These are phyloP conservation scores for Apeira syringaria DNA, from an alignment of 2,888 invertebrate genomes.

Conservation along the genomic window DNA sequence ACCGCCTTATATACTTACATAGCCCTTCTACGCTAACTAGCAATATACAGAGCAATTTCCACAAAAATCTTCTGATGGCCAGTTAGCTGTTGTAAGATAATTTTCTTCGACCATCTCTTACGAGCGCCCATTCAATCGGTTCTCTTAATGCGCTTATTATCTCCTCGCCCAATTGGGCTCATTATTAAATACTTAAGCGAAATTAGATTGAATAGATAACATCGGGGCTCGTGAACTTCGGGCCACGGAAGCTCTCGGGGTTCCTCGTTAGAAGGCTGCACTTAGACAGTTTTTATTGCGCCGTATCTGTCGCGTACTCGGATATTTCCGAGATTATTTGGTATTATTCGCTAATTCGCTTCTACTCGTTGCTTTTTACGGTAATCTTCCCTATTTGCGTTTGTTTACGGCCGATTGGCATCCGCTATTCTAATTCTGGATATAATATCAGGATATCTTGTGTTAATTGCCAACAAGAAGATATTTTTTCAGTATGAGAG, in stretches of 20 bases:
- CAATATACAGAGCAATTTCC: constrained; percentile 3
- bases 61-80: constrained; percentile 3
- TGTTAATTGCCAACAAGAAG: too few species aligned
- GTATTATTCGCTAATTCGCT: constrained; percentile 46
- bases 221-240: constrained; percentile 13
- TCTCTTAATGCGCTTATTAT: constrained; percentile 26
- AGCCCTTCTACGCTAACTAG: not conserved
- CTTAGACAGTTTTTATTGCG: constrained; percentile 24
- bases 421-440: constrained; percentile 35
- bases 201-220: constrained; percentile 36
- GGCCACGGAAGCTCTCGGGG: not conserved
- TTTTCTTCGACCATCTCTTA: constrained; percentile 8
- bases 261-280: constrained; percentile 22
- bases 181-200: constrained; percentile 24
- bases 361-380: constrained; percentile 44
- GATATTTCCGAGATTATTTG: constrained; percentile 28
- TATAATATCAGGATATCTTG: constrained; percentile 1
- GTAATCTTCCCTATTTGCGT: constrained; percentile 38
- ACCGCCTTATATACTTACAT: too few species aligned
- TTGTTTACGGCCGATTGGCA: constrained; percentile 43
- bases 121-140: constrained; percentile 17
- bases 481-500: too few species aligned
- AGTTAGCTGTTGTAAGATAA: constrained; percentile 5
- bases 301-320: constrained; percentile 25
- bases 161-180: constrained; percentile 27